Percentiles rank a stretch among this genome's conserved stretches.
phyloP scores from a whole-genome alignment of 30 jellyfish, hydroid and myxozoan genomes.

The Catostylus mosaicus region DNA sequence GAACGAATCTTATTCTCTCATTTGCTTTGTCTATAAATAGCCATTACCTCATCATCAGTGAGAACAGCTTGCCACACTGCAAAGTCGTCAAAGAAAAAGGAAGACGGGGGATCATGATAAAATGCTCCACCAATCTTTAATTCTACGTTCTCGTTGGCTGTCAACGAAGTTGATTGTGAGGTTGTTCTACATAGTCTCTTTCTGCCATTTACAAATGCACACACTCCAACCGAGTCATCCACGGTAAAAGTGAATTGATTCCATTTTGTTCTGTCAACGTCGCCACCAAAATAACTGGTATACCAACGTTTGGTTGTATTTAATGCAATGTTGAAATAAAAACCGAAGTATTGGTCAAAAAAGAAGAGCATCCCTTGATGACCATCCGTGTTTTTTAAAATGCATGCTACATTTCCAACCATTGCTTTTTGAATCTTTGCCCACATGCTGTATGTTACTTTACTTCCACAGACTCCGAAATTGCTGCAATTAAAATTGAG shows the following conservation, averaged over 20 bases:
- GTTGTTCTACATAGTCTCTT: neutral
- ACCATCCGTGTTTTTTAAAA: too few species aligned
- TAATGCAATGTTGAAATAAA: too few species aligned
- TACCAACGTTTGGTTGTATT: slow-evolving; percentile 9
- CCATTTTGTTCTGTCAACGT: slow-evolving; percentile 5
- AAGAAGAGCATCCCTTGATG: too few species aligned
- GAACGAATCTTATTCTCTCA: too few species aligned
- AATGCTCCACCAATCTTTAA: slow-evolving; percentile 7
- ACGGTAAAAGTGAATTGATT: slow-evolving; percentile 9
- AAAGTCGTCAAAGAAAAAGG: slow-evolving; percentile 9
- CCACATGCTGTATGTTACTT: too few species aligned
- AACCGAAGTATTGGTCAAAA: too few species aligned
- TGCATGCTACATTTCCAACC: too few species aligned
- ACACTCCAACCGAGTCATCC: neutral
- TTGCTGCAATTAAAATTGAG: too few species aligned
- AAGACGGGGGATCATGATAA: neutral
- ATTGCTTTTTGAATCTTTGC: too few species aligned
- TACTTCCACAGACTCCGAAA: too few species aligned
- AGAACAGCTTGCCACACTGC: slow-evolving; percentile 16
- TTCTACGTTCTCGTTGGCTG: neutral
- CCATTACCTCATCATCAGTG: neutral
- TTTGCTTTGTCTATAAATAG: slow-evolving; percentile 2
- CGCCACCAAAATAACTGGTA: neutral
- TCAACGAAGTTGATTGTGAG: neutral
- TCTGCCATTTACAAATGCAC: slow-evolving; percentile 23